Evolutionary conservation across 2,888 invertebrate species (phyloP), one percentile per base, ranked within the genome.

Genomic region (Noctuana brunneofusca): DNA sequence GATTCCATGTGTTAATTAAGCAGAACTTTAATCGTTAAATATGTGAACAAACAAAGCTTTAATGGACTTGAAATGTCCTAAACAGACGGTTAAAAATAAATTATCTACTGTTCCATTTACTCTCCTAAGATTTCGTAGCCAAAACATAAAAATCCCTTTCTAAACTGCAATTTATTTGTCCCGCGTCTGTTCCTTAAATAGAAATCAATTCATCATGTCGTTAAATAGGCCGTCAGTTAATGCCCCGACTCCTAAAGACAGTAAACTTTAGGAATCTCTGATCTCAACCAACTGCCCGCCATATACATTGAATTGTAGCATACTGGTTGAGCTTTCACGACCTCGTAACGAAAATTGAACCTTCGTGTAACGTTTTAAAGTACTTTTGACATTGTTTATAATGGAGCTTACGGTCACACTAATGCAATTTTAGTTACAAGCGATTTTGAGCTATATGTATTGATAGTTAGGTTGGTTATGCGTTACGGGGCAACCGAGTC

Each of bases 261-360:
- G 50, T 41, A 79, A 81, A 83, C 71, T 84, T 89, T 88, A 69
- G 74, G 81, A 81, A 77, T 55, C 86, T 56, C 69, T 78, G 86
- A 66, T 70, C 74, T 58, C 67, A 72, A 86, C 84, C 90, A 89
- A 90, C 90, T 90, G 90, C 89, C 84, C 83, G 83, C 80, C 73
- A 80, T 77, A 83, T 82, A 84, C 76, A 76, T 78, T 83, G 78
- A 81, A 71, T 69, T 78, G 73, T 76, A 79, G 78, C 72, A 75
- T 74, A 76, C 69, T 73, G 75, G 73, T 71, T 63, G 74, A 86
- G 83, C 84, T 84, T 83, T 81, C 69, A 63, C 18, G 2, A 41
- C 14, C 1, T 8, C n/a, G 9, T 16, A 30, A 14, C 8, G 14
- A 35, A 32, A 62, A 70, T 46, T 11, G 35, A 24, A 78, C 65